These are phyloP conservation scores for Melieria omissa DNA, from an alignment of 2,888 invertebrate species.

Conservation along the genomic window DNA sequence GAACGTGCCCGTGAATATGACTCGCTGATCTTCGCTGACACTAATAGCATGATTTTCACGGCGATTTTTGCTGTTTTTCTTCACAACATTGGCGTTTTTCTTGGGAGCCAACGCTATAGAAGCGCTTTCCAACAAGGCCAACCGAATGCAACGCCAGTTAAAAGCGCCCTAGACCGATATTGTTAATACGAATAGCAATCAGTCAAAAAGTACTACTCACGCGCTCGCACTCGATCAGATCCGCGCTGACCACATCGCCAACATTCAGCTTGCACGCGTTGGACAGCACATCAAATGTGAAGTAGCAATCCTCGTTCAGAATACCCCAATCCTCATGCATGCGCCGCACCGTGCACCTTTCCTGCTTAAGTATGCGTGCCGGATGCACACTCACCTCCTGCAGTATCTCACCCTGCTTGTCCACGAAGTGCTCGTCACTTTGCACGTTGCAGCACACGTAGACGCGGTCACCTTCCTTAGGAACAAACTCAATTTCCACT, in stretches of 20 bases:
- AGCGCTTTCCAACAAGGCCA: slow-evolving; percentile 46
- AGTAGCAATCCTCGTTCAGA: slow-evolving; percentile 72
- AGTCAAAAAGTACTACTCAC: slow-evolving; percentile 48
- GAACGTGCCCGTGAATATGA: slow-evolving; percentile 65
- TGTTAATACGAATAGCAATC: background rate
- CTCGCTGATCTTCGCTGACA: slow-evolving; percentile 68
- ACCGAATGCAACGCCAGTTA: slow-evolving; percentile 57
- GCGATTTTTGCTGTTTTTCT: background rate
- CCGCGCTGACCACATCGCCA: slow-evolving; percentile 74
- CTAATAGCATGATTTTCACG: slow-evolving; percentile 67
- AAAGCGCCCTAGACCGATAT: slow-evolving; percentile 61
- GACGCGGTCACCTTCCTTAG: slow-evolving; percentile 77
- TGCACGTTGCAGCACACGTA: slow-evolving; percentile 74
- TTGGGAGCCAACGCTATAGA: background rate
- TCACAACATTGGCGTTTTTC: background rate
- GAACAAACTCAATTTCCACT: slow-evolving; percentile 74
- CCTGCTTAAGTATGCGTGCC: slow-evolving; percentile 70
- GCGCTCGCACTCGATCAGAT: slow-evolving; percentile 79
- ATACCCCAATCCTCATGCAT: slow-evolving; percentile 69
- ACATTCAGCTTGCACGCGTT: slow-evolving; percentile 69
- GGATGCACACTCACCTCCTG: slow-evolving; percentile 73
- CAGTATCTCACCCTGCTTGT: slow-evolving; percentile 70
- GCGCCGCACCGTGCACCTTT: slow-evolving; percentile 65
- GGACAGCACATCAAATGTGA: slow-evolving; percentile 70
- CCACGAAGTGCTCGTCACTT: slow-evolving; percentile 70